Evolutionary conservation across 2,797 vertebrate species (phyloP), one percentile per base, ranked within the genome.

Genomic region (Phrynocephalus vlangalii): DNA sequence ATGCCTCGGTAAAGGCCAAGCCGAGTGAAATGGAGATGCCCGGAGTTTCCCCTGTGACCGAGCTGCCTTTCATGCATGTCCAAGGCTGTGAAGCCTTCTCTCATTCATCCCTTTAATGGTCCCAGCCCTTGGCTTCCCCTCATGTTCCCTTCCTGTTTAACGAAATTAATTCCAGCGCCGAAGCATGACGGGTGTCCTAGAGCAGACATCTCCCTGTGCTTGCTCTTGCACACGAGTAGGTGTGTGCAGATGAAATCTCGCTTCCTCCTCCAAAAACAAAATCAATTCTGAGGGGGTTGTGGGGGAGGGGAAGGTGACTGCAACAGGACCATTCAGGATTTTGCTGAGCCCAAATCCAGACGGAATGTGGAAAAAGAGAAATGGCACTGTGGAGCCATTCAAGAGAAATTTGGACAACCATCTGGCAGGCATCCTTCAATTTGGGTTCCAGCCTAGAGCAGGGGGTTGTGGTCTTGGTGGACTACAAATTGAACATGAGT

Each of bases 11-110:
- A 70, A 38, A 6, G 1, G 77, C 30, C 28, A 38, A 26, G 50
- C 1, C 2, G 0, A 0, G 0, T 1, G 28, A 1, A 68, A 28
- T 75, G n/a, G 6, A 38, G 8, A 28, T 24, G 0, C 9, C 0
- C 2, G 70, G 79, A 44, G 3, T 5, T 83, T 56, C 38, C 24
- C 33, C 9, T 1, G n/a, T 83, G 18, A 56, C 0, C 0, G 75
- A 86, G 20, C 20, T 68, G 13, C 26, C 30, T 0, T 0, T n/a
- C 66, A 5, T 33, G 3, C 44, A 4, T 0, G 0, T 0, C 0
- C 60, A 18, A 24, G 52, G 67, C 71, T 56, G 67, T 52, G 20
- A 56, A 9, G n/a, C n/a, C 20, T 71, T 75, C 84, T 66, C 86
- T 68, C 30, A 1, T 15, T 52, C 83, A 20, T 6, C 52, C 7